Percentiles rank a stretch among this genome's conserved stretches.
These are phyloP conservation scores for Microplitis manilae DNA, from an alignment of 2,888 invertebrate species.

Conservation along the genomic window DNA sequence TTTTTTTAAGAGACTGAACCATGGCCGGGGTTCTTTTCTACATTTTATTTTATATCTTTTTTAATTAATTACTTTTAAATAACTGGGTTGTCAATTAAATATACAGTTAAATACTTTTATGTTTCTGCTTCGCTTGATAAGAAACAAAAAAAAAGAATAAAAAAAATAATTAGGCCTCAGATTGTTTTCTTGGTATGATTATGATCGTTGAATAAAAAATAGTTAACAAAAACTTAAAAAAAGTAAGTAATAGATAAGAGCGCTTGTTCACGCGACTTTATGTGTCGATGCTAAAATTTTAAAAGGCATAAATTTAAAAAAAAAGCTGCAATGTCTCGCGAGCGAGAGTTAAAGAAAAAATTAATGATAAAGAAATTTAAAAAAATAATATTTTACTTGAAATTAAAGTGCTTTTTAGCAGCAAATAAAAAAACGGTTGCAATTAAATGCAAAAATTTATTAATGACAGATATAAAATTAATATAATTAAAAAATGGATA, in stretches of 20 bases:
- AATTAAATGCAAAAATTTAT: constrained; percentile 27
- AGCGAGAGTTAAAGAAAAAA: constrained; percentile 6
- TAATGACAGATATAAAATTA: constrained; percentile 28
- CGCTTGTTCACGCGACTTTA: constrained; percentile 36
- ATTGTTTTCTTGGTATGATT: constrained; percentile 19
- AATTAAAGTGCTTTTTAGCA: constrained; percentile 38
- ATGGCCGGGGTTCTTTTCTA: constrained; percentile 29
- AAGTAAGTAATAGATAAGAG: constrained; percentile 34
- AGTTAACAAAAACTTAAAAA: constrained; percentile 5
- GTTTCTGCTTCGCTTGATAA: constrained; percentile 34
- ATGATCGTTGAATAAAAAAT: constrained; percentile 2
- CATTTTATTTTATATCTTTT: constrained; percentile 15
- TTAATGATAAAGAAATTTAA: background rate
- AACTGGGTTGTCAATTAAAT: background rate
- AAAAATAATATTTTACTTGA: constrained; percentile 28
- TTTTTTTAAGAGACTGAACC: constrained; percentile 35
- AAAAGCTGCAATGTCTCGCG: constrained; percentile 16
- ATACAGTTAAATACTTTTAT: background rate
- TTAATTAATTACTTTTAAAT: background rate
- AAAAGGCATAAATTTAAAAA: constrained; percentile 26
- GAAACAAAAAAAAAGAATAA: constrained; percentile 4
- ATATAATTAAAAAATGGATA: constrained; percentile 43
- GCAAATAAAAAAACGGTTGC: constrained; percentile 22
- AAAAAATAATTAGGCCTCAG: constrained; percentile 30
- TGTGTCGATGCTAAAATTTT: constrained; percentile 16